Evolutionary conservation across 2,888 invertebrate species (phyloP).

Genomic region (Ellobium chinense): DNA sequence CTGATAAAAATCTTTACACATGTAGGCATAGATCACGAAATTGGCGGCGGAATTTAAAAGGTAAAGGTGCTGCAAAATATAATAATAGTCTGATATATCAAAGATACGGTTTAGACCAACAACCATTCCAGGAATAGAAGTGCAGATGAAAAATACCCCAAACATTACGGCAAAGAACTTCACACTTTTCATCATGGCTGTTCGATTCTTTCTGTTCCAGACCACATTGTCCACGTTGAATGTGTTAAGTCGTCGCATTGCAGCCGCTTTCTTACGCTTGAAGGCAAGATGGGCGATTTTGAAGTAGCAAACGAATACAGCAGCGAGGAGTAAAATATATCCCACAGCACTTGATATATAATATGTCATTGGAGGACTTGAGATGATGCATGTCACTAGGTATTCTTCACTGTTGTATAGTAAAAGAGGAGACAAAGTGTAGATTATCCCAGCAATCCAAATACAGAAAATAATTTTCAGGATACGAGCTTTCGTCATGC

Average conservation of each 20-base stretch:
- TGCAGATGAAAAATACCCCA: background rate
- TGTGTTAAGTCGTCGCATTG: background rate
- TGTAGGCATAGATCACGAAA: background rate
- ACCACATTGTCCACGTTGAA: background rate
- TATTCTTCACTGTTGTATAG: background rate
- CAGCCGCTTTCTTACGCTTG: background rate
- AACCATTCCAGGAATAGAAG: background rate
- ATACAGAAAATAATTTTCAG: background rate
- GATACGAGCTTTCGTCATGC: background rate
- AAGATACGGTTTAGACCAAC: background rate
- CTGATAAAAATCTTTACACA: background rate
- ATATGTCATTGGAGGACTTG: background rate
- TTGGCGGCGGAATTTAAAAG: background rate
- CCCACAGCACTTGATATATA: too few species aligned
- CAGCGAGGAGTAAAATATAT: background rate
- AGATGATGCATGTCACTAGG: background rate
- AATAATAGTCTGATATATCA: background rate
- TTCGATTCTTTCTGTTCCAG: background rate
- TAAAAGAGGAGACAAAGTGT: too few species aligned
- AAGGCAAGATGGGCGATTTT: background rate
- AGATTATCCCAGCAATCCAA: too few species aligned
- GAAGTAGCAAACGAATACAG: background rate
- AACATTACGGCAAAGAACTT: conserved; percentile 12
- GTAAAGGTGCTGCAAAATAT: background rate
- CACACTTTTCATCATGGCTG: background rate